Evolutionary conservation across 2,113 vertebrate genomes (phyloP).

Genomic region (Paradisaea rubra): DNA sequence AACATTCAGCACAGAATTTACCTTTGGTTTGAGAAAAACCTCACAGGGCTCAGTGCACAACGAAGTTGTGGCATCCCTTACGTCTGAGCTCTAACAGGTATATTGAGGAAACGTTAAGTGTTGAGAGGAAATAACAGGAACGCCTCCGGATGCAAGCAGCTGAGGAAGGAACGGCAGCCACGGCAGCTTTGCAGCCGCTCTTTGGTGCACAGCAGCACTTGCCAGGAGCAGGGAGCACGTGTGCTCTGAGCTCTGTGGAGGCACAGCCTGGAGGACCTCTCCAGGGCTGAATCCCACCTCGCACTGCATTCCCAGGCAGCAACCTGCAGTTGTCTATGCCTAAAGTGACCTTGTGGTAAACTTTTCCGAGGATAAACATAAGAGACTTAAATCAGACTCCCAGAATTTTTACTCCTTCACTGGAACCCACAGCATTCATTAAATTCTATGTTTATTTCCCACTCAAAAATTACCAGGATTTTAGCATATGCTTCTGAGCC

Average conservation of each 20-base stretch:
- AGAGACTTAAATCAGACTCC: not conserved
- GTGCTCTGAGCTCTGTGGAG: accelerated
- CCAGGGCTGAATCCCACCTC: not conserved
- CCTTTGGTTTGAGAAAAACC: not conserved
- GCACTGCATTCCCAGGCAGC: not conserved
- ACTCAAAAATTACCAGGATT: not conserved
- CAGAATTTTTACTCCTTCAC: not conserved
- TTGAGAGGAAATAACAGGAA: not conserved
- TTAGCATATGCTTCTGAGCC: not conserved
- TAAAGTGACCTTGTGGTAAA: not conserved
- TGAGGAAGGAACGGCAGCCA: accelerated
- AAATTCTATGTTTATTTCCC: not conserved
- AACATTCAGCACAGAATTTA: not conserved
- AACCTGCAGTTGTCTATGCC: not conserved
- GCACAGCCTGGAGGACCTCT: not conserved
- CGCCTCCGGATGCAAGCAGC: not conserved
- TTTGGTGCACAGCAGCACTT: not conserved
- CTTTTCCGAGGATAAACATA: not conserved
- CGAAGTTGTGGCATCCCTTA: not conserved
- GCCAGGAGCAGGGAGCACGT: not conserved
- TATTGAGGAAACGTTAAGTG: accelerated
- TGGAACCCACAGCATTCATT: not conserved
- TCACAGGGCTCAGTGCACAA: not conserved
- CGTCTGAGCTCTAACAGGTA: accelerated
- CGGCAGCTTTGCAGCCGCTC: not conserved